Conservation (phyloP, 2,797 vertebrate genomes). For the Sebastes iracundus region DNA sequence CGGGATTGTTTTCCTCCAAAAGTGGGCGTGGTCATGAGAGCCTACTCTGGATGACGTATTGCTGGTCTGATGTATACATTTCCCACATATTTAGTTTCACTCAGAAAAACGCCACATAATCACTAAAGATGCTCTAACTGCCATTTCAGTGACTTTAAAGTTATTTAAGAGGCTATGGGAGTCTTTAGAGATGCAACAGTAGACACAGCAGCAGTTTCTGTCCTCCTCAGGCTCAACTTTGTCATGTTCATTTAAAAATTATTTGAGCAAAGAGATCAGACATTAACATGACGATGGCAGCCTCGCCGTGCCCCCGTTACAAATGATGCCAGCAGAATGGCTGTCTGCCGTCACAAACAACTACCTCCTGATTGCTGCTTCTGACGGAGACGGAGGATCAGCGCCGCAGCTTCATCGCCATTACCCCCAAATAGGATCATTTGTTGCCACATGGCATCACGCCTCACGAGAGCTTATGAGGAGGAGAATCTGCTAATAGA, state of each 20-base stretch:
- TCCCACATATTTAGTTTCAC: not conserved
- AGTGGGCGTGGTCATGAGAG: accelerated
- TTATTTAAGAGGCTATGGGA: not conserved
- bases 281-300: not conserved
- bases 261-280: not conserved
- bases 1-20: too few species aligned
- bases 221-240: not conserved
- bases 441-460: slow-evolving; percentile 44
- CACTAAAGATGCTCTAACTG: not conserved
- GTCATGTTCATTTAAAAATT: not conserved
- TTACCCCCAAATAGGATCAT: slow-evolving; percentile 39
- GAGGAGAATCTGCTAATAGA: slow-evolving; percentile 47
- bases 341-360: slow-evolving; percentile 29
- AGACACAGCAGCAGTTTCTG: not conserved
- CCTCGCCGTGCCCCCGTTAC: not conserved
- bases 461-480: slow-evolving; percentile 28
- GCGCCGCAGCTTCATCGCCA: not conserved
- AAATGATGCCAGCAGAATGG: slow-evolving; percentile 20
- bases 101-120: not conserved
- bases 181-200: slow-evolving; percentile 3
- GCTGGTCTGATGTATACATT: not conserved
- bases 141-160: not conserved
- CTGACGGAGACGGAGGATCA: slow-evolving; percentile 31
- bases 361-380: slow-evolving; percentile 19
- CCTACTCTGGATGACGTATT: too few species aligned